Evolutionary conservation across 2,113 vertebrate species (phyloP), one percentile per base, ranked within the genome.

Genomic region (Odontesthes bonariensis): DNA sequence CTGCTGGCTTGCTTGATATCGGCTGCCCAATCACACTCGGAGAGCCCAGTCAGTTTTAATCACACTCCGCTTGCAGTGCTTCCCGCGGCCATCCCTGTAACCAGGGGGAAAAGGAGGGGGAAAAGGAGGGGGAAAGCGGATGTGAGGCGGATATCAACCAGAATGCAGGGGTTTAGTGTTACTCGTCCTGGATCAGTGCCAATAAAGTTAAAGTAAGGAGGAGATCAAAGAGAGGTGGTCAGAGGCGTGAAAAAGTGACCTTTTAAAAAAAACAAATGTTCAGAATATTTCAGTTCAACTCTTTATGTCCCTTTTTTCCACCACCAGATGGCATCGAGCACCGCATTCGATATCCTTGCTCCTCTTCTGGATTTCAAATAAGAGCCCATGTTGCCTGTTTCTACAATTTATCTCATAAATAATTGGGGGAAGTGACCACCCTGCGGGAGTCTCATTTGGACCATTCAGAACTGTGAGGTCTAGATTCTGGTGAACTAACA

Each of bases 21-120:
- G 12, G 42, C 81, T 68, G 69, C 72, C 23, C 23, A 53, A 79
- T 84, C 85, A 79, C 69, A 72, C 81, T 76, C 49, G 1, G 23
- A 17, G 68, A 85, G 74, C 73, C 62, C 67, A 57, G 84, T 87
- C 86, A 47, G 67, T 69, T 85, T 79, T 86, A 90, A 89, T 90
- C 83, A 79, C 81, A 57, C 40, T 70, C 85, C n/a, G 67, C 81
- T 73, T 52, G 42, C 35, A 49, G 69, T 40, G 80, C 70, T 84
- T 84, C 81, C 83, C 81, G 81, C 72, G 56, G 75, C 75, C 70
- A 17, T 65, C 42, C 13, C 72, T 80, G 49, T 33, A 66, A 57
- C 83, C 20, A 57, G 47, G 60, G 64, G 61, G 46, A 5, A n/a
- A 38, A 38, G 2, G 10, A 38, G 35, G 35, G 60, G 64, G 61